Conservation (phyloP, 2,113 vertebrate species). For the Tiliqua scincoides region DNA sequence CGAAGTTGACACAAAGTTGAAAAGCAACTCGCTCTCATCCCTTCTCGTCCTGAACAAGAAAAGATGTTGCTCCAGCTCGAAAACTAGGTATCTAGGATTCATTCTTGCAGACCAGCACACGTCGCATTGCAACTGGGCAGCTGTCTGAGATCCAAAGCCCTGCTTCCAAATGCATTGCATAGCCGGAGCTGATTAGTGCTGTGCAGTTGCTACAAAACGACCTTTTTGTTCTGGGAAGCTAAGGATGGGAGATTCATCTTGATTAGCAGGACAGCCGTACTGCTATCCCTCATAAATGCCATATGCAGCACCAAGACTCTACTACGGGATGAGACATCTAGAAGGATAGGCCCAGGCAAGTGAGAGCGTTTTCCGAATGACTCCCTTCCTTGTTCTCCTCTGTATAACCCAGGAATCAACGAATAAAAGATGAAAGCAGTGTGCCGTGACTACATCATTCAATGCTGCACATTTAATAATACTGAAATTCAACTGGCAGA, state of each 20-base stretch:
- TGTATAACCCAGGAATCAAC: constrained; percentile 12
- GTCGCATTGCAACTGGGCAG: background rate
- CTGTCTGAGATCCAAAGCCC: background rate
- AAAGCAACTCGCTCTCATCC: background rate
- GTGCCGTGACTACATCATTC: constrained; percentile 18
- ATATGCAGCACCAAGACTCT: background rate
- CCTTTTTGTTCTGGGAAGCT: constrained; percentile 20
- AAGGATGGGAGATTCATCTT: background rate
- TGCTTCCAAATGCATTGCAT: rapidly evolving
- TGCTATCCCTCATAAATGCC: constrained; percentile 24
- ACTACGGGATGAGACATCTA: background rate
- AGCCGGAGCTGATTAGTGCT: background rate
- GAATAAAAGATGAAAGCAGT: constrained; percentile 47
- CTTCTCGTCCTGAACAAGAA: background rate
- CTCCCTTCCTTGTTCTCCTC: background rate
- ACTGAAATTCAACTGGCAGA: background rate
- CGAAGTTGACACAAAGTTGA: constrained; percentile 36
- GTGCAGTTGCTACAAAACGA: constrained; percentile 24
- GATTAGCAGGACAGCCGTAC: constrained; percentile 28
- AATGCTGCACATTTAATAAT: background rate
- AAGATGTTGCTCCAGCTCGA: constrained; percentile 10
- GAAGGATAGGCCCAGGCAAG: constrained; percentile 39
- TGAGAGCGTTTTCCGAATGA: constrained; percentile 34
- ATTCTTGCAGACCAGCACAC: background rate
- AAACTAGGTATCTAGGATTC: background rate